These are phyloP conservation scores for Spea hammondii DNA, from an alignment of 2,797 vertebrate genomes.

Conservation along the genomic window DNA sequence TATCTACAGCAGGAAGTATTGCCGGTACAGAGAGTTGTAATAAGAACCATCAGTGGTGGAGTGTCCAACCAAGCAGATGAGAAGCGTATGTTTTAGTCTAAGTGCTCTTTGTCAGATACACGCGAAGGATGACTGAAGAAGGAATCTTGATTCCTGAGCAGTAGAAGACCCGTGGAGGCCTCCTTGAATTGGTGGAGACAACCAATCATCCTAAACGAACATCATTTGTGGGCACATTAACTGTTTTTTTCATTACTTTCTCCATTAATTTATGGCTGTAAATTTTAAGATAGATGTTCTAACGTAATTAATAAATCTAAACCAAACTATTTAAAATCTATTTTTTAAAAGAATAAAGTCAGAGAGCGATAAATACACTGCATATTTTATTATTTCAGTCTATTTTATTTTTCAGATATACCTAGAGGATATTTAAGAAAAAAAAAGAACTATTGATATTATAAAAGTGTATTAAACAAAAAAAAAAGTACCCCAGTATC, in stretches of 20 bases:
- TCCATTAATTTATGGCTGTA: constrained; percentile 32
- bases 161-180: constrained; percentile 23
- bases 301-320: constrained; percentile 30
- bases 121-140: constrained; percentile 48
- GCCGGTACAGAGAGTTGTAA: constrained; percentile 55
- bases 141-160: constrained; percentile 44
- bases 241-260: constrained; percentile 32
- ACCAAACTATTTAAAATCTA: constrained; percentile 9
- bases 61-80: constrained; percentile 50
- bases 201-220: constrained; percentile 22
- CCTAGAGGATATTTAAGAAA: background rate
- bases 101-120: constrained; percentile 40
- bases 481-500: too few species aligned
- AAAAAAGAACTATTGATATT: too few species aligned
- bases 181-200: constrained; percentile 22
- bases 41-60: constrained; percentile 55
- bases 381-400: background rate
- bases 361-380: constrained; percentile 20
- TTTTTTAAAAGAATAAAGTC: constrained; percentile 40
- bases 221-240: constrained; percentile 45
- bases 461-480: too few species aligned
- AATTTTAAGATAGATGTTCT: constrained; percentile 20
- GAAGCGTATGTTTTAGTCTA: constrained; percentile 53
- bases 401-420: background rate
- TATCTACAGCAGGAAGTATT: constrained; percentile 50